phyloP scores from a whole-genome alignment of 1,140 invertebrate genomes.

The Tenebrio molitor region DNA sequence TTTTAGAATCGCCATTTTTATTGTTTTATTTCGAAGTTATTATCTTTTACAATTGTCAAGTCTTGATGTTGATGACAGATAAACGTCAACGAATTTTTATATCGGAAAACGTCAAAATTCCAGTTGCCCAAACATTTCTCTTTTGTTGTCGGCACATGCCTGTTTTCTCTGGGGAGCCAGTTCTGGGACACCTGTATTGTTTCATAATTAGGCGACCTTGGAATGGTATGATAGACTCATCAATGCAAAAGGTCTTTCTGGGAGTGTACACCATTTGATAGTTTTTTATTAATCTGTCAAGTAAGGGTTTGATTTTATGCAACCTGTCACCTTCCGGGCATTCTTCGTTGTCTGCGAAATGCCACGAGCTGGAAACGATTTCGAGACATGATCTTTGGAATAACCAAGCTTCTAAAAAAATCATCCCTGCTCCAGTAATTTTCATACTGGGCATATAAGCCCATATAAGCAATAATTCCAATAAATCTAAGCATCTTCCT shows the following conservation, averaged over 20 bases:
- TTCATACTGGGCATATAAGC: neutral
- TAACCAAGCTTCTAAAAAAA: slow-evolving; percentile 43
- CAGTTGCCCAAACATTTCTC: too few species aligned
- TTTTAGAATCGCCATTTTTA: too few species aligned
- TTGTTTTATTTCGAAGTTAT: too few species aligned
- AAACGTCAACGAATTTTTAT: too few species aligned
- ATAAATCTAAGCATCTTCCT: neutral
- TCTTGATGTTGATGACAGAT: too few species aligned
- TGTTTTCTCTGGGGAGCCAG: too few species aligned
- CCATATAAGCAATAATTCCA: neutral
- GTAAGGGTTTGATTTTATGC: slow-evolving; percentile 54
- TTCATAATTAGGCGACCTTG: slow-evolving; percentile 63
- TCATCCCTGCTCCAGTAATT: slow-evolving; percentile 39
- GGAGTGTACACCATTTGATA: slow-evolving; percentile 46
- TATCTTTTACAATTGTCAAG: too few species aligned
- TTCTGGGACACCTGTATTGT: too few species aligned
- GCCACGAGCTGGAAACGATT: slow-evolving; percentile 58
- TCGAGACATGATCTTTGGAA: slow-evolving; percentile 52
- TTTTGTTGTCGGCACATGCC: too few species aligned
- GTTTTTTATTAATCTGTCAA: slow-evolving; percentile 48
- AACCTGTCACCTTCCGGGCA: slow-evolving; percentile 49
- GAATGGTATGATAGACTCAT: slow-evolving; percentile 62
- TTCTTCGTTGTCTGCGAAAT: slow-evolving; percentile 56
- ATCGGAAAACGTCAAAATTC: too few species aligned
- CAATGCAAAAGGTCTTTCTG: slow-evolving; percentile 49